Evolutionary conservation across 2,113 vertebrate genomes (phyloP).

Genomic region (Astur gentilis): DNA sequence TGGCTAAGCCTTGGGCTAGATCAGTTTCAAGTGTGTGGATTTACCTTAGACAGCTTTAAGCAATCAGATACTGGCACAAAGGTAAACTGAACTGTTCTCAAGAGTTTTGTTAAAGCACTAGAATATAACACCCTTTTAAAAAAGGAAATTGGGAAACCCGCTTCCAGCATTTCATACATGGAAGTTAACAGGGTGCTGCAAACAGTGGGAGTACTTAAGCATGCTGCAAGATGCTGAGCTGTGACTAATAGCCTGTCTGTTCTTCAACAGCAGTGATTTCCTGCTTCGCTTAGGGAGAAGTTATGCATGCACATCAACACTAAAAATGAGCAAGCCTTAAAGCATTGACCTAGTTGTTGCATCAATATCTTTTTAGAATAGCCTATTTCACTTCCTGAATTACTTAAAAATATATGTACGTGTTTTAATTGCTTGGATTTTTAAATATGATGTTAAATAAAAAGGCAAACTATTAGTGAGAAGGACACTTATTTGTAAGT

Average conservation of each 20-base stretch:
- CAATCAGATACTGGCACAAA: background rate
- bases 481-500: background rate
- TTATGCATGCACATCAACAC: background rate
- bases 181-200: background rate
- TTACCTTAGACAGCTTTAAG: background rate
- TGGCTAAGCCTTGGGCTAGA: background rate
- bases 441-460: background rate
- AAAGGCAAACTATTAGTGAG: background rate
- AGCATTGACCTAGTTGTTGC: background rate
- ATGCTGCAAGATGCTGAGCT: background rate
- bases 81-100: background rate
- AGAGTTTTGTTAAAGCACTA: background rate
- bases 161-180: background rate
- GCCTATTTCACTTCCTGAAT: background rate
- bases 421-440: background rate
- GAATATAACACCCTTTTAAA: background rate
- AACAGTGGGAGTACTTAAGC: conserved; percentile 2
- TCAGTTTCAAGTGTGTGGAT: background rate
- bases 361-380: background rate
- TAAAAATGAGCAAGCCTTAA: background rate
- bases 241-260: conserved; percentile 21
- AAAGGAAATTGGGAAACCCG: background rate
- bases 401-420: background rate
- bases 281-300: background rate
- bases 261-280: background rate